These are phyloP conservation scores for Lepidocyrtoides sp. DNA, from an alignment of 2,888 invertebrate genomes.

Conservation along the genomic window DNA sequence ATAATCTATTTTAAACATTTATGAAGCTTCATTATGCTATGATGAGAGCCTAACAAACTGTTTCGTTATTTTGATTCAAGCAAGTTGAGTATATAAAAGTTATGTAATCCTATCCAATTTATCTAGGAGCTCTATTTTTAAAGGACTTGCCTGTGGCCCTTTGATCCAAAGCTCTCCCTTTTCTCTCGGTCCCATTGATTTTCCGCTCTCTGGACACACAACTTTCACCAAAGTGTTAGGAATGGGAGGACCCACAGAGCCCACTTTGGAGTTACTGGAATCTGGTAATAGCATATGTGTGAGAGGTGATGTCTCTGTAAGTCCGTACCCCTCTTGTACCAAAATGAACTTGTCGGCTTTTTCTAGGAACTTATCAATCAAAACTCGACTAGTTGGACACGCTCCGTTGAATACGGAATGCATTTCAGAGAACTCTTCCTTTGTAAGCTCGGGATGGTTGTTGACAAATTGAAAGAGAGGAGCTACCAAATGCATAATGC, in stretches of 20 bases:
- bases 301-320: conserved; percentile 89
- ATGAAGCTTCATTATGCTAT: background rate
- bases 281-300: conserved; percentile 84
- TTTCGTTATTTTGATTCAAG: background rate
- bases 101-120: background rate
- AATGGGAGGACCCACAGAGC: conserved; percentile 66
- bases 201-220: conserved; percentile 88
- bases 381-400: conserved; percentile 88
- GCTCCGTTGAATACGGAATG: conserved; percentile 91
- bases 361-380: conserved; percentile 89
- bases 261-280: conserved; percentile 45
- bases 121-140: background rate
- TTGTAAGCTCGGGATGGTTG: conserved; percentile 90
- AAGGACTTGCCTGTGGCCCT: conserved; percentile 89
- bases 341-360: conserved; percentile 86
- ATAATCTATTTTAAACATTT: background rate
- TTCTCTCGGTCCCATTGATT: conserved; percentile 89
- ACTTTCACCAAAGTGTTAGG: conserved; percentile 68
- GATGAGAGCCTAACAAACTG: background rate
- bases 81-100: background rate
- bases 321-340: conserved; percentile 88
- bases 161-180: conserved; percentile 91
- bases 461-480: conserved; percentile 92
- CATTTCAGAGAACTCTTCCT: conserved; percentile 90
- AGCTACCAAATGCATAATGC: conserved; percentile 89